These are phyloP conservation scores for Orthonychiurus folsomi DNA, from an alignment of 2,888 invertebrate species.

Conservation along the genomic window DNA sequence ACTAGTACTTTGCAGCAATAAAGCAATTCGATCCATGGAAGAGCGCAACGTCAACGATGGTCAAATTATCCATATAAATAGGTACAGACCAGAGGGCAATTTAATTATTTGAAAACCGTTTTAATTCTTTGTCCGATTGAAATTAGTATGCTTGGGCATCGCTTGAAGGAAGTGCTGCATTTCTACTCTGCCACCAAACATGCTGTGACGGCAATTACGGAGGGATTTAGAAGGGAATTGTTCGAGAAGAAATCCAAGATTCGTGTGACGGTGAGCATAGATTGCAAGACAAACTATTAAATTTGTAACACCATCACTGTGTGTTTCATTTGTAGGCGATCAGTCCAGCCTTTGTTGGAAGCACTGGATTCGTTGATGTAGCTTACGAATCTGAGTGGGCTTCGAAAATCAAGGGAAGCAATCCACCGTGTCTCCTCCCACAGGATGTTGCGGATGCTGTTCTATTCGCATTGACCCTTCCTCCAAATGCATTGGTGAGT, in stretches of 20 bases:
- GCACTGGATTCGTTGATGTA: neutral
- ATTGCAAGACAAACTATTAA: neutral
- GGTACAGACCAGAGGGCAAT: slow-evolving; percentile 9
- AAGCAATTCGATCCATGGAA: slow-evolving; percentile 16
- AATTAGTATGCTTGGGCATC: slow-evolving; percentile 11
- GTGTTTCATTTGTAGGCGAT: neutral
- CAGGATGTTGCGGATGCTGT: slow-evolving; percentile 57
- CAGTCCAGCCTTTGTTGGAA: slow-evolving; percentile 4
- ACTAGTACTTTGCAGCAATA: slow-evolving; percentile 15
- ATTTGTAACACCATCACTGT: slow-evolving; percentile 28
- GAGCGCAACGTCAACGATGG: slow-evolving; percentile 18
- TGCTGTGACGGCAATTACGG: slow-evolving; percentile 46
- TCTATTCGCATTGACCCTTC: slow-evolving; percentile 54
- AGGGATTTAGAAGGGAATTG: slow-evolving; percentile 50
- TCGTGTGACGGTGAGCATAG: slow-evolving; percentile 41
- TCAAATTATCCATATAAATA: slow-evolving; percentile 22
- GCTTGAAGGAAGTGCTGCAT: neutral
- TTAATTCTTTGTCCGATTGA: too few species aligned
- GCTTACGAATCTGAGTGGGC: neutral
- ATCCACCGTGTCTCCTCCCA: slow-evolving; percentile 47
- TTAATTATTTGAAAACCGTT: neutral
- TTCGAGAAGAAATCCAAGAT: slow-evolving; percentile 46
- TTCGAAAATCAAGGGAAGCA: neutral
- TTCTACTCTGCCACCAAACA: slow-evolving; percentile 51
- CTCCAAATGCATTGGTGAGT: slow-evolving; percentile 53